Evolutionary conservation across 1,140 invertebrate genomes (phyloP), one percentile per base, ranked within the genome.

Genomic region (Tetramorium simillimum): DNA sequence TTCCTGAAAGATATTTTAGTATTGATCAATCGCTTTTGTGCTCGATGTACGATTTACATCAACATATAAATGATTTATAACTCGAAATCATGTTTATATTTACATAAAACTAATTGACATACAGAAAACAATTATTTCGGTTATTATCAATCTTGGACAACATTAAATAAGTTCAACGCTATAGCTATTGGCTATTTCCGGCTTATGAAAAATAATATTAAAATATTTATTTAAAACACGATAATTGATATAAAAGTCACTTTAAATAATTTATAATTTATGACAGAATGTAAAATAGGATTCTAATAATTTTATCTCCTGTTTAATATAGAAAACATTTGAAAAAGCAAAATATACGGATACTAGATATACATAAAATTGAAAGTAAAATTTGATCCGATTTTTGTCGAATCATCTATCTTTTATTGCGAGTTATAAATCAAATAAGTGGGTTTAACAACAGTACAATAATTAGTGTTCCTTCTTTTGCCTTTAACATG

Each of bases 21-120:
- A 80, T 80, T 70, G 33, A 81, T 81, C 33, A 81, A 43, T 81
- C 21, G 16, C 16, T 69, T 21, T 81, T 53, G 62, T 81, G 4
- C 18, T 7, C 24, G 28, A 24, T 65, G 16, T 70, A n/a, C 14
- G 4, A 70, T 70, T 81, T 70, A 81, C 24, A 56, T 53, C 43
- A 21, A 53, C 9, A 28, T 56, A 53, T 53, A 69, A 81, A 56
- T 70, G 49, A 81, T 28, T 80, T 69, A 43, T 56, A 56, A 16
- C 33, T 1, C 10, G 18, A 70, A 81, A 56, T 81, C 7, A 33
- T 37, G n/a, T 78, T 58, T 37, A 37, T 43, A 67, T 49, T 33
- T 63, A 49, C 65, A 58, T 40, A 24, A 76, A 40, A 58, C 53
- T 58, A 51, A 80, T 67, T 21, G 43, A 51, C 67, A n/a, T 24